phyloP scores from a whole-genome alignment of 2,113 vertebrate genomes.

The Tragelaphus buxtoni region DNA sequence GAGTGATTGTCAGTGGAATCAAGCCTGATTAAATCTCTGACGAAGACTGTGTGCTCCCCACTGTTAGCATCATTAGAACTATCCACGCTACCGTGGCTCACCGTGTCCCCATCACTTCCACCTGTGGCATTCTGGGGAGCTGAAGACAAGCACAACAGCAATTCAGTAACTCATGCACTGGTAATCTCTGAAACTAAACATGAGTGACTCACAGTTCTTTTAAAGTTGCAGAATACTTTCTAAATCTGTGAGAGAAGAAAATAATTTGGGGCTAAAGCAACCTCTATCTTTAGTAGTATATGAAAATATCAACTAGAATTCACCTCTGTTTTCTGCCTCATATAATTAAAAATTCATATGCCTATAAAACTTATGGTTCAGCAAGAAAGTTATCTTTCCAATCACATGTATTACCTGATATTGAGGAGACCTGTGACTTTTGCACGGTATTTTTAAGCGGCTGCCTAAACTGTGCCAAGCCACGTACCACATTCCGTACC shows the following conservation, averaged over 20 bases:
- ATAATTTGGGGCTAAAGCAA: neutral
- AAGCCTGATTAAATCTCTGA: constrained; percentile 83
- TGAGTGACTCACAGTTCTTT: constrained; percentile 52
- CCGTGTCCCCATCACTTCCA: constrained; percentile 86
- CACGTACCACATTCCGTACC: constrained; percentile 90
- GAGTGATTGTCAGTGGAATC: constrained; percentile 86
- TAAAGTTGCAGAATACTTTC: constrained; percentile 40
- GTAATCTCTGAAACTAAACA: constrained; percentile 53
- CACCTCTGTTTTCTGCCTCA: neutral
- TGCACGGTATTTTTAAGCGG: constrained; percentile 78
- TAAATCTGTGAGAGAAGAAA: neutral
- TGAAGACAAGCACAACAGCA: constrained; percentile 77
- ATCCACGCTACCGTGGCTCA: constrained; percentile 91
- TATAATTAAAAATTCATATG: constrained; percentile 15
- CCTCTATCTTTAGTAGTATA: neutral
- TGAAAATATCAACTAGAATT: constrained; percentile 25
- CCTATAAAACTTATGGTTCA: constrained; percentile 40
- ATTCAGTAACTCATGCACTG: constrained; percentile 68
- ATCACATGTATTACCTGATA: constrained; percentile 82
- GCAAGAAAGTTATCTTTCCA: constrained; percentile 33
- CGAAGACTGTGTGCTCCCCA: constrained; percentile 87
- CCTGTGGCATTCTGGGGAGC: constrained; percentile 76
- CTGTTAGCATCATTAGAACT: constrained; percentile 89
- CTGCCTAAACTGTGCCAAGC: constrained; percentile 91
- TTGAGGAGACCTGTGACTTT: constrained; percentile 68